These are phyloP conservation scores for Eulemur rubriventer DNA, from an alignment of 2,797 vertebrate genomes.

Conservation along the genomic window DNA sequence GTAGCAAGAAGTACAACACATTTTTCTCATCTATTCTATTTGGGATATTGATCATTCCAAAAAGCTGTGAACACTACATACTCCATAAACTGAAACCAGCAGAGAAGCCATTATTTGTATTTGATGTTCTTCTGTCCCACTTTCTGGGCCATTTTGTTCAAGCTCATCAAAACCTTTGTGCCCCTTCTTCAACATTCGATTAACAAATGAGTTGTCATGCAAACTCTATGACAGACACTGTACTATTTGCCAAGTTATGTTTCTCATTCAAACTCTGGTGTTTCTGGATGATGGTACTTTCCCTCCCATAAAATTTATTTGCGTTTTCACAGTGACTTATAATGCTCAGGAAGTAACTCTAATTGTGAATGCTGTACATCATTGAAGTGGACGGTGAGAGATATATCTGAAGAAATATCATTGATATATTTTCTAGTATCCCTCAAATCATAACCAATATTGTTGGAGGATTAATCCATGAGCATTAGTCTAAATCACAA, in stretches of 20 bases:
- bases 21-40: background rate
- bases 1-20: background rate
- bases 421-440: background rate
- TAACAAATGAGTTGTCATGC: background rate
- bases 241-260: background rate
- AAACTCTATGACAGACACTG: background rate
- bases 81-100: background rate
- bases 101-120: background rate
- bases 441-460: background rate
- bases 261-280: constrained; percentile 18
- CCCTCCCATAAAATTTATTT: background rate
- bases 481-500: constrained; percentile 15
- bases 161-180: background rate
- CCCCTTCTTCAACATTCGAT: background rate
- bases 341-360: background rate
- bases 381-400: background rate
- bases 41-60: background rate
- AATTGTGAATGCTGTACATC: background rate
- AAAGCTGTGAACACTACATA: background rate
- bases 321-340: constrained; percentile 1
- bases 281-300: background rate
- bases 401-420: background rate
- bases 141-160: background rate
- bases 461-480: background rate
- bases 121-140: background rate